Evolutionary conservation across 2,797 vertebrate genomes (phyloP), one percentile per base, ranked within the genome.

Genomic region (Macroramphosus scolopax): DNA sequence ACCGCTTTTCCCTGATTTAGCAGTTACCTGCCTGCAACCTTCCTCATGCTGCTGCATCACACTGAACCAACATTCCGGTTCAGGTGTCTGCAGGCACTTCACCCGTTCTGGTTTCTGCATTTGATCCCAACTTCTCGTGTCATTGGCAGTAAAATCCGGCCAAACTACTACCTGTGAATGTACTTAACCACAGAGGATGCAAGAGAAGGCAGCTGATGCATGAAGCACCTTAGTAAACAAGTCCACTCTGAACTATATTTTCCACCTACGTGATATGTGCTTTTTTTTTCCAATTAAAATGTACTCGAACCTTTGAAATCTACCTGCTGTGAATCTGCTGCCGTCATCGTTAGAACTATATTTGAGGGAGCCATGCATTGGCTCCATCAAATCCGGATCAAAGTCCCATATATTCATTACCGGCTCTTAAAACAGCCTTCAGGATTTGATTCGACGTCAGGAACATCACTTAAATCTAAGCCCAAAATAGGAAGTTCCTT

Each of bases 321-420:
- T 22, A 65, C 50, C 51, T 46, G 43, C 48, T 35, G 41, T 68
- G 46, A 45, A 47, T 69, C 41, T 65, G 28, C 17, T 65, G 58
- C 11, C 60, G 58, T 68, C 60, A 72, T 78, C 47, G 65, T 62
- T 22, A 52, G 47, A 42, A 67, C 42, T 68, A 34, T 51, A 55
- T 72, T 65, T 73, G 63, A 77, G 77, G 43, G 63, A 51, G 38
- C 58, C 51, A 32, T 63, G 56, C 32, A 47, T 51, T 35, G 24
- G 53, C 48, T 67, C 48, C 49, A 63, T 70, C 51, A 42, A 47
- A 43, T n/a, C n/a, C n/a, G n/a, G n/a, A n/a, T n/a, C n/a, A n/a
- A n/a, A n/a, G n/a, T 52, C 33, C 25, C 48, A 34, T 49, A 50
- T 24, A 77, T 68, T 64, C 62, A 79, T 71, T 66, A 68, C 17